Evolutionary conservation across 2,888 invertebrate species (phyloP).

Genomic region (Agrotis exclamationis): DNA sequence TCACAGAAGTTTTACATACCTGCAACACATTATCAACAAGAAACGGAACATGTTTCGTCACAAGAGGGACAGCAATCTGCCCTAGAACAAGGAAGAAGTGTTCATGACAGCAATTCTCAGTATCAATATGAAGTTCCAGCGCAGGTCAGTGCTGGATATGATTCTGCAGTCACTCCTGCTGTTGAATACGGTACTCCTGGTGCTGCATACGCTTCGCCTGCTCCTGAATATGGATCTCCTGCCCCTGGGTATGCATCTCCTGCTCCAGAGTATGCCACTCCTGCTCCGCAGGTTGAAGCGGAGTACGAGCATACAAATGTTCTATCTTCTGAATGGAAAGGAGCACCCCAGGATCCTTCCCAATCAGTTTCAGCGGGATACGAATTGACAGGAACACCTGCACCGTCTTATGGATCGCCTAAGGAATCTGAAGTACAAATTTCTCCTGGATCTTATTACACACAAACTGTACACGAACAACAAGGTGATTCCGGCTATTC

Average conservation of each 20-base stretch:
- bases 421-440: constrained; percentile 43
- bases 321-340: constrained; percentile 64
- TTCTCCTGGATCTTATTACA: constrained; percentile 71
- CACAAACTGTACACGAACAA: constrained; percentile 69
- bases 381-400: constrained; percentile 43
- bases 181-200: constrained; percentile 64
- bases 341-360: constrained; percentile 53
- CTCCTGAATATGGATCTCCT: constrained; percentile 13
- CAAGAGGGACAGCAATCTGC: constrained; percentile 64
- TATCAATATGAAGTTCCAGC: constrained; percentile 74
- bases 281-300: constrained; percentile 58
- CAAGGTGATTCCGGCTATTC: constrained; percentile 75
- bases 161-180: constrained; percentile 66
- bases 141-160: constrained; percentile 67
- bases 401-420: constrained; percentile 56
- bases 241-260: constrained; percentile 38
- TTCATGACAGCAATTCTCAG: constrained; percentile 64
- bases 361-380: constrained; percentile 59
- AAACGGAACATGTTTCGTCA: constrained; percentile 66
- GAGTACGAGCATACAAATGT: constrained; percentile 59
- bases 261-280: constrained; percentile 22
- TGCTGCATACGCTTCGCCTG: constrained; percentile 64
- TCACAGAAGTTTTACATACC: constrained; percentile 76
- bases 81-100: constrained; percentile 36
- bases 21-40: constrained; percentile 77